These are phyloP conservation scores for Pandemis cinnamomeana DNA, from an alignment of 2,888 invertebrate species.

Conservation along the genomic window DNA sequence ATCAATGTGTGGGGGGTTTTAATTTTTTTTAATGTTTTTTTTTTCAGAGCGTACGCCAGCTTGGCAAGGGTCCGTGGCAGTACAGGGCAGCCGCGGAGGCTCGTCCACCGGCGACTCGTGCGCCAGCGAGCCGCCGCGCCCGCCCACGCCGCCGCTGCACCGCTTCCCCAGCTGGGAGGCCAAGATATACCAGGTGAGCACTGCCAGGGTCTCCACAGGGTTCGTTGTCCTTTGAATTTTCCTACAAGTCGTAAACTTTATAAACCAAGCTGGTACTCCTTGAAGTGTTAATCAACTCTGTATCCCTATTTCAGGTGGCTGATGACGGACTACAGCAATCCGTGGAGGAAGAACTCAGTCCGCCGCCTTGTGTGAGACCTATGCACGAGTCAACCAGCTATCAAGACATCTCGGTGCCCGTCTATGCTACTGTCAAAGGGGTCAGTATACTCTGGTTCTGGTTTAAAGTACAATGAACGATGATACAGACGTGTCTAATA, in stretches of 20 bases:
- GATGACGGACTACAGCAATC: conserved; percentile 82
- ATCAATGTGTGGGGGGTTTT: too few relatives aligned
- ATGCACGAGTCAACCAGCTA: conserved; percentile 89
- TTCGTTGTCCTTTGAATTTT: too few relatives aligned
- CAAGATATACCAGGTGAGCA: conserved; percentile 94
- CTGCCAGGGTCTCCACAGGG: too few relatives aligned
- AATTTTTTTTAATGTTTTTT: too few relatives aligned
- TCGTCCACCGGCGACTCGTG: conserved; percentile 81
- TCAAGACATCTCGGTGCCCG: conserved; percentile 96
- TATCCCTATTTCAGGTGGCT: conserved; percentile 63
- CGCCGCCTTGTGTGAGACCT: conserved; percentile 72
- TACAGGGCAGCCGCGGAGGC: conserved; percentile 82
- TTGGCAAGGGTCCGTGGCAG: conserved; percentile 81
- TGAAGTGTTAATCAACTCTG: neutral
- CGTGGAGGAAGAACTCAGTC: conserved; percentile 78
- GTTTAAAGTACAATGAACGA: neutral
- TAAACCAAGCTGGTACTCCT: neutral
- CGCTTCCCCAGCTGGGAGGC: conserved; percentile 97
- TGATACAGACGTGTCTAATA: too few relatives aligned
- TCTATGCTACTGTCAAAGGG: conserved; percentile 98
- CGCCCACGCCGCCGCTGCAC: conserved; percentile 96
- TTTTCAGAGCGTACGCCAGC: conserved; percentile 78
- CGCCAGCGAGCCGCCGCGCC: conserved; percentile 77
- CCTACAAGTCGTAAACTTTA: too few relatives aligned
- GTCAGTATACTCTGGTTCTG: conserved; percentile 68